Evolutionary conservation across 2,888 invertebrate species (phyloP), one percentile per base, ranked within the genome.

Genomic region (Torymus texanus): DNA sequence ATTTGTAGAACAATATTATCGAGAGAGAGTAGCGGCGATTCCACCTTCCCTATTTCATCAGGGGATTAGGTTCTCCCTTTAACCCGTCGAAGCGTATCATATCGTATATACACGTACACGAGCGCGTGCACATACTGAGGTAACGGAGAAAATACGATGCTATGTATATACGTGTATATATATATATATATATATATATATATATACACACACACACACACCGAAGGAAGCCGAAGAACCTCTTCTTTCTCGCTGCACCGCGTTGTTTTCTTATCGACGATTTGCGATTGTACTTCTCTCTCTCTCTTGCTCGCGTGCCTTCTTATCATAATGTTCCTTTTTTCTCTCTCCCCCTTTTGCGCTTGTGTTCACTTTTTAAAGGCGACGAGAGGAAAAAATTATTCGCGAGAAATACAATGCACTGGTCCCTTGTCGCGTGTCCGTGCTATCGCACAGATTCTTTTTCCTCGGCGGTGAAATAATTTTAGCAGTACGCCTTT

Each of bases 1-100:
- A 87, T 87, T 87, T 85, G 85, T 87, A 84, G 84, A 86, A 87
- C 85, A 86, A 86, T 85, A 87, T 86, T 86, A 86, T 86, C 84
- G 83, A 80, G 79, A 81, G 74, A 73, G 63, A 73, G 75, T 75
- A 70, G 61, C 67, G 53, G 58, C 62, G 62, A 62, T 61, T 63
- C 73, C 79, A 61, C 67, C 70, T 79, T 74, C 74, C 70, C 75
- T 79, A 79, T 79, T 79, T 74, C 70, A 56, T 59, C 12, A 5
- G 8, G 62, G 74, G 12, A 74, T 74, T 79, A 65, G 63, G 51
- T 74, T 61, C 63, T 62, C 29, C 18, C 55, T 56, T 18, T 51
- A 13, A 18, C n/a, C 58, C 41, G 41, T 41, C 41, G 41, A 41
- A 41, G 41, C 41, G 41, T 24, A 21, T 13, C 12, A 21, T 50